Base-by-base conservation (phyloP, 2,797 vertebrate genomes). In the Oreonectes daqikongensis region DNA sequence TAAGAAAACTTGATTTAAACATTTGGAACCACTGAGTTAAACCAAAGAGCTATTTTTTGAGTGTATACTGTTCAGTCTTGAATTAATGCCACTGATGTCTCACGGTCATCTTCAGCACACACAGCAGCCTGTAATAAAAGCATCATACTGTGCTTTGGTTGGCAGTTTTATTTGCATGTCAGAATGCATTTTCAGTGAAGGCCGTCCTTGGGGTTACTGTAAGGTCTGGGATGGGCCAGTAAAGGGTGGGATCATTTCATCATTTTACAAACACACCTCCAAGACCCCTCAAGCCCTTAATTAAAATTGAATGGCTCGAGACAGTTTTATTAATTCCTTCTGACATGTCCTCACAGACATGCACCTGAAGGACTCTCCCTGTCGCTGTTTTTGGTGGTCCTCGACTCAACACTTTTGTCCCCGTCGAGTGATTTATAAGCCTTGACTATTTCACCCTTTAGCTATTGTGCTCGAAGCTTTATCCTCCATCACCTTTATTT, bases 401-500 rank as follows among this genome's bases (percentile, higher is more conserved):
- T 81, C 59, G 17, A 32, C 67, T 40, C 75, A 48, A 42, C 59
- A 26, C 22, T 72, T 67, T 35, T 35, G 30, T 70, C 69, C 73
- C 61, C 32, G 17, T 18, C 15, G 73, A 81, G 55, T 80, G 75
- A 83, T 83, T 65, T 83, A 73, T 83, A 83, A 78, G 50, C 72
- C 32, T 63, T 30, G 67, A 22, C 72, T 30, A 53, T 81, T 65
- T 57, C 68, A 61, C 26, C 71, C 53, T 69, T 44, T 66, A 53
- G 71, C 46, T 65, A 24, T 72, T 81, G 69, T 79, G 67, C 69
- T 79, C 61, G 67, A 72, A 72, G 76, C 67, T 77, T 78, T 2
- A 65, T 79, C 78, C 79, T 84, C 79, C 82, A 79, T 87, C 84
- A 79, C 82, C 83, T 86, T 81, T 74, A 83, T 61, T 84, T 84